Evolutionary conservation across 2,113 vertebrate genomes (phyloP), one percentile per base, ranked within the genome.

Genomic region (Leptobrachium leishanense): DNA sequence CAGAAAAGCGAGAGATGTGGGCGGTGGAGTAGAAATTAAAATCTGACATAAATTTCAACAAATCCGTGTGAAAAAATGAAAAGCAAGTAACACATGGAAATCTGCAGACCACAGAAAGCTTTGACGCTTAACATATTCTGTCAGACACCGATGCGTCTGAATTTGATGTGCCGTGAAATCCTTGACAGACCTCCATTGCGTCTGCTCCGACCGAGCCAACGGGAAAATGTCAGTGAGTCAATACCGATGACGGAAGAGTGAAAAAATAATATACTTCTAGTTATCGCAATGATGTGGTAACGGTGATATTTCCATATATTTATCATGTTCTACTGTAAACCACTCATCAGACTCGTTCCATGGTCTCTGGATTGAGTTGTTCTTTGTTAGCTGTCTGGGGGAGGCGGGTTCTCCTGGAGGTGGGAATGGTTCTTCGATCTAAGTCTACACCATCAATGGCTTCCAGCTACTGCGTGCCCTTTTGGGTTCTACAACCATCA

Each of bases 1-100:
- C 44, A 67, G 31, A 68, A 10, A 44, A n/a, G 10, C 10, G 31
- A 66, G 53, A 66, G 62, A 65, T 31, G 44, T 76, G 46, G 74
- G 63, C n/a, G 31, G 46, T 55, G 63, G 68, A 55, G 64, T 50
- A 75, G 68, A 71, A 54, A 71, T 71, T 71, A 39, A 5, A 46
- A 15, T 31, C 69, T 54, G 46, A 12, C 69, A 71, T n/a, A 10
- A n/a, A 54, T 44, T 74, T 62, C 40, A 74, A 62, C 55, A 74
- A 62, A 72, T 31, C 53, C 31, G 12, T 20, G 31, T 71, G 53
- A 53, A 68, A 69, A 67, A 67, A 67, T 3, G 39, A 65, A 65
- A 7, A 50, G 55, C n/a, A n/a, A 67, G 40, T 10, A 13, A 12
- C 40, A 41, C 10, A 5, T 42, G 39, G 12, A 67, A 64, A 64